Base-by-base conservation (phyloP, 2,797 vertebrate species). In the Pangasius mekongensis region DNA sequence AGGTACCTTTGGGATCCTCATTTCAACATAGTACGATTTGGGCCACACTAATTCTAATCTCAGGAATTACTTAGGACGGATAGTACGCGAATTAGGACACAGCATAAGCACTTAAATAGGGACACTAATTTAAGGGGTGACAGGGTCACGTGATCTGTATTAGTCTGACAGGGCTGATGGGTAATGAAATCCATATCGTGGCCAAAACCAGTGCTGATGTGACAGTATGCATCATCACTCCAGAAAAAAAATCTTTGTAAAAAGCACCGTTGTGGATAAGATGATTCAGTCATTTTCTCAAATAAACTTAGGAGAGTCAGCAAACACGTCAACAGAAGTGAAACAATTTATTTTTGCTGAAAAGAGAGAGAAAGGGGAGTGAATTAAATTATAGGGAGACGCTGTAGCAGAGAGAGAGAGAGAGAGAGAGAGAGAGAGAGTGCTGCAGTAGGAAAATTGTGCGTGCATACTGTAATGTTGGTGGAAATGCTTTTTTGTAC, bases 301-400 rank as follows among this genome's bases (percentile, higher is more conserved):
- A 73, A 80, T 82, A 88, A 86, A 85, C n/a, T 39, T 36, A 36
- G 30, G 27, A 82, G 49, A 69, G 73, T 88, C 83, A 88, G 83
- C 87, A 88, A 85, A 88, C 83, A 66, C 27, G 76, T 69, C 73
- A 85, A 30, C 33, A 84, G n/a, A 83, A 22, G 14, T 7, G 3
- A 87, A 60, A 83, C 13, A 16, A 84, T 82, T 43, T 62, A 24
- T 62, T 84, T n/a, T 83, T 33, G 39, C 54, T 87, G 83, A 54
- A 84, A 66, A 36, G 30, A 67, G 43, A 58, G 73, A 80, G 13
- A 20, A 47, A 58, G 11, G 11, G 52, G 49, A 52, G 54, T 73
- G 86, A 82, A 88, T 88, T 20, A 85, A 86, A 88, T 88, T 69
- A 85, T 52, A 81, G 76, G 39, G 13, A 73, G 64, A 80, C 84